phyloP scores from a whole-genome alignment of 2,113 vertebrate species.

The Montifringilla adamsi region DNA sequence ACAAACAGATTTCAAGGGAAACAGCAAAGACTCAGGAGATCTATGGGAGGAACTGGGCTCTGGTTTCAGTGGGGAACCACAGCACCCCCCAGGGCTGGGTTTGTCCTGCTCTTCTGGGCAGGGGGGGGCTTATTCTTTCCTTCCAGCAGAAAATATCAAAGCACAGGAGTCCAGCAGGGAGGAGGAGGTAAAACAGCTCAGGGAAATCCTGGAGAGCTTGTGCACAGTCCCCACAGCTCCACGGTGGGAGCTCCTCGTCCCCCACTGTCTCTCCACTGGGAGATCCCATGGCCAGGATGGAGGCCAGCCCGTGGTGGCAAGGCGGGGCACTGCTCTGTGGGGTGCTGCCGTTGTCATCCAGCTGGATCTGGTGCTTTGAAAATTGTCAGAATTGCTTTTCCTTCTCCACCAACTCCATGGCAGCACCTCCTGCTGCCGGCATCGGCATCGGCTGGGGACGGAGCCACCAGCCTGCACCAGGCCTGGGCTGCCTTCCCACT shows the following conservation, averaged over 20 bases:
- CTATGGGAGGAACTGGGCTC: background rate
- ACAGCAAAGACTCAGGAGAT: slow-evolving; percentile 43
- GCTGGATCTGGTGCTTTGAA: background rate
- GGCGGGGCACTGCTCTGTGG: background rate
- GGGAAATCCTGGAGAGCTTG: background rate
- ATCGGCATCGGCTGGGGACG: background rate
- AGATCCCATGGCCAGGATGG: background rate
- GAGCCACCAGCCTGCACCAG: background rate
- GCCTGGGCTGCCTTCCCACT: background rate
- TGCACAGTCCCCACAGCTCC: background rate
- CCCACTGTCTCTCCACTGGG: rapidly evolving
- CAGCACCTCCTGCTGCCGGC: background rate
- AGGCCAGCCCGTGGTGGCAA: rapidly evolving
- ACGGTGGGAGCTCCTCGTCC: background rate
- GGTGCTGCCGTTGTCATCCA: background rate
- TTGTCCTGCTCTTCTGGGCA: background rate
- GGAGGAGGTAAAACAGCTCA: background rate
- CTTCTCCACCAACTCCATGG: background rate
- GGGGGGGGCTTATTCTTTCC: background rate
- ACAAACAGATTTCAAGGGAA: slow-evolving; percentile 46
- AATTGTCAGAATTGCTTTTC: background rate
- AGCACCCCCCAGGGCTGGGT: background rate
- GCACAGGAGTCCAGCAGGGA: background rate
- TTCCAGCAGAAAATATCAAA: background rate
- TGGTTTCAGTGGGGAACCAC: rapidly evolving